Evolutionary conservation across 2,888 invertebrate species (phyloP).

Genomic region (Plebejus anna): DNA sequence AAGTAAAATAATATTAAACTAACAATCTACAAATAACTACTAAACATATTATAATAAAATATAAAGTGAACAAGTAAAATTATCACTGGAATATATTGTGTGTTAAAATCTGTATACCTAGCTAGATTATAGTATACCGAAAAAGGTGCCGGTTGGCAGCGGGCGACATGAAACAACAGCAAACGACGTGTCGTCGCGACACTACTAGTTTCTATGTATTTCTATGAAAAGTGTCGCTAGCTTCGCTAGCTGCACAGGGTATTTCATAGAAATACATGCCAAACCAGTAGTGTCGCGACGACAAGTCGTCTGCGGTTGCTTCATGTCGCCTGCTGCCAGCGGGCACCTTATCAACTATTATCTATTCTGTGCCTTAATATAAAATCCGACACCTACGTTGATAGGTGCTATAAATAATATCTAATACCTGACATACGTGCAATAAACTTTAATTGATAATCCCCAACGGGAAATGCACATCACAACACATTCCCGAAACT

Average conservation of each 20-base stretch:
- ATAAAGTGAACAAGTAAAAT: background rate
- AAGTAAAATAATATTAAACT: background rate
- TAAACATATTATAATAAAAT: background rate
- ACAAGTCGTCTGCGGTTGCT: too few species aligned
- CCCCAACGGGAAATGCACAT: background rate
- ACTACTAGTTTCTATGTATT: too few species aligned
- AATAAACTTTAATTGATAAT: background rate
- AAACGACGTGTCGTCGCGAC: too few species aligned
- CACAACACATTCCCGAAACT: background rate
- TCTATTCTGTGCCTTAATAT: too few species aligned
- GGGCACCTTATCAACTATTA: too few species aligned
- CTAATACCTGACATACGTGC: background rate
- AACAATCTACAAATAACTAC: background rate
- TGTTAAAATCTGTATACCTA: background rate
- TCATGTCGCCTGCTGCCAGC: too few species aligned
- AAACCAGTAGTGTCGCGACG: too few species aligned
- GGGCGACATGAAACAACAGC: too few species aligned
- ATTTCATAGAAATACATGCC: too few species aligned
- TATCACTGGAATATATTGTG: background rate
- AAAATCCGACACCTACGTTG: background rate
- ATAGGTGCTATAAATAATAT: background rate
- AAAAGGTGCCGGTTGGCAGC: too few species aligned
- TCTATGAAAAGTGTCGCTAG: too few species aligned
- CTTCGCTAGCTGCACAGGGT: too few species aligned
- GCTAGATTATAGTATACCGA: background rate